Conservation (phyloP, 2,797 vertebrate species). For the Chromis chromis region DNA sequence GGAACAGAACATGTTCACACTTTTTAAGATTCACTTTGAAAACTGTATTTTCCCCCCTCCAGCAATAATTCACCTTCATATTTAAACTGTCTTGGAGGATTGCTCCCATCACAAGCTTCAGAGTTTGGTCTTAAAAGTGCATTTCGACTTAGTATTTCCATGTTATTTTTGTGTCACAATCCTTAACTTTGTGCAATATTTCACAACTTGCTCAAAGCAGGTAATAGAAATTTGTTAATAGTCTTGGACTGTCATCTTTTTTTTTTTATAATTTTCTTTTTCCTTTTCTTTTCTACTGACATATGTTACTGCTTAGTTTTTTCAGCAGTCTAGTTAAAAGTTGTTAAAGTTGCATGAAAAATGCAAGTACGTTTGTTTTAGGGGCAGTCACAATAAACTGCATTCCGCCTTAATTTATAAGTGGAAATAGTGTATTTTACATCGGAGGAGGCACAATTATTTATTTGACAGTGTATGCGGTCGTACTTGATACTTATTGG, state of each 20-base stretch:
- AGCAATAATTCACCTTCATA: conserved; percentile 22
- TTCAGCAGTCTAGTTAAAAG: conserved; percentile 46
- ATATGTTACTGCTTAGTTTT: conserved; percentile 56
- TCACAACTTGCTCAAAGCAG: conserved; percentile 60
- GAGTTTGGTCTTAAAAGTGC: conserved; percentile 55
- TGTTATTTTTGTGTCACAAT: conserved; percentile 49
- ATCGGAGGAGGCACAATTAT: conserved; percentile 65
- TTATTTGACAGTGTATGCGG: conserved; percentile 87
- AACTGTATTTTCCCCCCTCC: background rate
- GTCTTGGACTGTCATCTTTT: conserved; percentile 45
- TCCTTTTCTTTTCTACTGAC: conserved; percentile 70
- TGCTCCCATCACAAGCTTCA: conserved; percentile 28
- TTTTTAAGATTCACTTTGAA: conserved; percentile 10
- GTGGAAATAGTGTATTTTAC: conserved; percentile 63
- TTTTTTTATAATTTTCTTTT: conserved; percentile 40
- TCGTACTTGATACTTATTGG: conserved; percentile 87
- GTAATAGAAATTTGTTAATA: conserved; percentile 44
- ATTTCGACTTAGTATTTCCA: conserved; percentile 45
- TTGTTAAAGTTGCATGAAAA: conserved; percentile 43
- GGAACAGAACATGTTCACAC: background rate
- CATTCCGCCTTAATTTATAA: conserved; percentile 88
- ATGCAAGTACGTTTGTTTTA: conserved; percentile 52
- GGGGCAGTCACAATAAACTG: conserved; percentile 71
- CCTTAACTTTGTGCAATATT: conserved; percentile 76
- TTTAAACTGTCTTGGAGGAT: conserved; percentile 5